Evolutionary conservation across 2,113 vertebrate species (phyloP).

Genomic region (Labrus mixtus): DNA sequence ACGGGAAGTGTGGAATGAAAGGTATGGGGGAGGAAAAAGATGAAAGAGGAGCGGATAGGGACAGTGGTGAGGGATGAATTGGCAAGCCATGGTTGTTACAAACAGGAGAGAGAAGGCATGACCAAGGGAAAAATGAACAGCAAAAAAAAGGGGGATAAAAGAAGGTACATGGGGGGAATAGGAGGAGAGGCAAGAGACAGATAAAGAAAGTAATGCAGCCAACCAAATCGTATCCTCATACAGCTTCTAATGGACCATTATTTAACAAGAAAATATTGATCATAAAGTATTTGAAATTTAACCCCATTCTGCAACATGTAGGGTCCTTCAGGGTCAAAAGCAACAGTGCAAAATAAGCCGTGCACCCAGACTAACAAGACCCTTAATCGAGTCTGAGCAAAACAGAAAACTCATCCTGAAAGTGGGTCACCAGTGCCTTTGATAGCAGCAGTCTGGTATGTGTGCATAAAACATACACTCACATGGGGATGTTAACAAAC

Average conservation of each 20-base stretch:
- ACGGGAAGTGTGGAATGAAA: constrained; percentile 6
- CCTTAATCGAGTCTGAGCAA: constrained; percentile 44
- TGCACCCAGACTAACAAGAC: constrained; percentile 66
- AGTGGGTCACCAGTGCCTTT: constrained; percentile 72
- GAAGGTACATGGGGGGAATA: not conserved
- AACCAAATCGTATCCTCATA: constrained; percentile 16
- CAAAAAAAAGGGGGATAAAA: constrained; percentile 10
- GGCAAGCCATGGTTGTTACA: not conserved
- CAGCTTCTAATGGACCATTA: constrained; percentile 44
- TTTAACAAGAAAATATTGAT: constrained; percentile 42
- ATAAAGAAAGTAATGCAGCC: constrained; percentile 26
- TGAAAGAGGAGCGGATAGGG: constrained; percentile 24
- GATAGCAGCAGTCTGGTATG: constrained; percentile 56
- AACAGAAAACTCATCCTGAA: constrained; percentile 64
- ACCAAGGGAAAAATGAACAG: no score
- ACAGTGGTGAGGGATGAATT: constrained; percentile 14
- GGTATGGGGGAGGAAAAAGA: constrained; percentile 7
- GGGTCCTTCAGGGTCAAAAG: constrained; percentile 40
- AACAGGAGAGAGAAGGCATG: not conserved
- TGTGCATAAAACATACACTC: constrained; percentile 51
- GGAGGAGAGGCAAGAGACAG: constrained; percentile 25
- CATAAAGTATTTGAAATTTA: constrained; percentile 20
- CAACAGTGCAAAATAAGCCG: constrained; percentile 40
- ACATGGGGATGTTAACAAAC: constrained; percentile 40
- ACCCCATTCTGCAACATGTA: constrained; percentile 29